Conservation (phyloP, 2,888 invertebrate species). For the Dryocosmus kuriphilus region DNA sequence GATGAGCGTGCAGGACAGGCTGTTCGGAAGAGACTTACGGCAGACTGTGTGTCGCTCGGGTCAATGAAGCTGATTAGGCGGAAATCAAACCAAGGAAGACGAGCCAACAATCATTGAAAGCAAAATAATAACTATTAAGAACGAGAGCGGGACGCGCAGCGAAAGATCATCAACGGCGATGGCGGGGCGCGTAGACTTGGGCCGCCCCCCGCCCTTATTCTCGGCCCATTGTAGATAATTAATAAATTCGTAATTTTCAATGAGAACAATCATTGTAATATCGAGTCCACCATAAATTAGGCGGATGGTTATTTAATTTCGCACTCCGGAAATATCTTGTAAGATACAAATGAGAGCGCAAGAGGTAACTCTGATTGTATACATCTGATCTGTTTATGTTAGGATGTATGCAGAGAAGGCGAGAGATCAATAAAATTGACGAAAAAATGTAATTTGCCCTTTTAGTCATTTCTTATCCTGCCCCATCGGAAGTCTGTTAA, state of each 20-base stretch:
- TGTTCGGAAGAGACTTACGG: slow-evolving; percentile 44
- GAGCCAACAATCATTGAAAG: slow-evolving; percentile 28
- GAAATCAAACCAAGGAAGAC: slow-evolving; percentile 58
- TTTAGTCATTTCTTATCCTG: slow-evolving; percentile 3
- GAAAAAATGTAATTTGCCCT: slow-evolving; percentile 61
- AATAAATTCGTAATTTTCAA: slow-evolving; percentile 68
- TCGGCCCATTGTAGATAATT: slow-evolving; percentile 78
- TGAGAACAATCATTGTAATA: slow-evolving; percentile 48
- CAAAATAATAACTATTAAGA: slow-evolving; percentile 75
- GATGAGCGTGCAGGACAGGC: slow-evolving; percentile 56
- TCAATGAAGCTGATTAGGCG: slow-evolving; percentile 64
- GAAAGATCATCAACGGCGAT: slow-evolving; percentile 77
- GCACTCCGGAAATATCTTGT: slow-evolving; percentile 67
- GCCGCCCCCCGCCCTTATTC: slow-evolving; percentile 77
- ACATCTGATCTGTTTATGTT: slow-evolving; percentile 77
- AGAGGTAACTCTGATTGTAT: slow-evolving; percentile 68
- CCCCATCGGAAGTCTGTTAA: background rate
- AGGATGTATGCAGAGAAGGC: slow-evolving; percentile 73
- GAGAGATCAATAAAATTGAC: slow-evolving; percentile 71
- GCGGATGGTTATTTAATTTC: slow-evolving; percentile 56
- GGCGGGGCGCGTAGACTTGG: slow-evolving; percentile 78
- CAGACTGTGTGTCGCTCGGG: slow-evolving; percentile 42
- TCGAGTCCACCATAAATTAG: slow-evolving; percentile 44
- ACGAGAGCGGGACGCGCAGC: slow-evolving; percentile 75
- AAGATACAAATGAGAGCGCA: slow-evolving; percentile 64